Percentiles rank a stretch among this genome's conserved stretches.
Evolutionary conservation across 2,113 vertebrate genomes (phyloP).

Genomic region (Indicator indicator): DNA sequence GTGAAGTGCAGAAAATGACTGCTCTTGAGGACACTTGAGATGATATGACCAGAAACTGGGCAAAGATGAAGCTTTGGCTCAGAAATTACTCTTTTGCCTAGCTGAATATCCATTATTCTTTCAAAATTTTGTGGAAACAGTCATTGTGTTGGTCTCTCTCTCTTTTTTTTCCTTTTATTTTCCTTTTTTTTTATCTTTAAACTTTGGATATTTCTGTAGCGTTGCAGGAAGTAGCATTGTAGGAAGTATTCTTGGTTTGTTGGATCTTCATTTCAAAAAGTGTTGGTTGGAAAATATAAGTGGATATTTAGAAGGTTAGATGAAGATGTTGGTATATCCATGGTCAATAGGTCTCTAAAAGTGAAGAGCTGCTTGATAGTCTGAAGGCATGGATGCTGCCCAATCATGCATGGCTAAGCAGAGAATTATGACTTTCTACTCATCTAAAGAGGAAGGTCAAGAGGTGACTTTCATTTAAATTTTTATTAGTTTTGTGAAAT

Average conservation of each 20-base stretch:
- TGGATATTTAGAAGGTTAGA: background rate
- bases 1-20: background rate
- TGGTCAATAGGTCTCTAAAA: background rate
- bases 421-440: background rate
- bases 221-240: background rate
- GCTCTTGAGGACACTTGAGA: background rate
- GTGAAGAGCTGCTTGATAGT: background rate
- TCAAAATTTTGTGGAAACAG: background rate
- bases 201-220: background rate
- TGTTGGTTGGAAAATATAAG: background rate
- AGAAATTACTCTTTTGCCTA: background rate
- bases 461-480: background rate
- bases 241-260: background rate
- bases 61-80: background rate
- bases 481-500: background rate
- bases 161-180: too few relatives aligned
- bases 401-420: fast-evolving
- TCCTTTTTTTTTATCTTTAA: background rate
- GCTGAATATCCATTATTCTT: background rate
- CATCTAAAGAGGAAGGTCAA: background rate
- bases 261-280: background rate
- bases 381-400: background rate
- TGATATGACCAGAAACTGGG: background rate
- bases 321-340: background rate
- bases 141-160: fast-evolving